These are phyloP conservation scores for Phengaris arion DNA, from an alignment of 2,888 invertebrate species.

Conservation along the genomic window DNA sequence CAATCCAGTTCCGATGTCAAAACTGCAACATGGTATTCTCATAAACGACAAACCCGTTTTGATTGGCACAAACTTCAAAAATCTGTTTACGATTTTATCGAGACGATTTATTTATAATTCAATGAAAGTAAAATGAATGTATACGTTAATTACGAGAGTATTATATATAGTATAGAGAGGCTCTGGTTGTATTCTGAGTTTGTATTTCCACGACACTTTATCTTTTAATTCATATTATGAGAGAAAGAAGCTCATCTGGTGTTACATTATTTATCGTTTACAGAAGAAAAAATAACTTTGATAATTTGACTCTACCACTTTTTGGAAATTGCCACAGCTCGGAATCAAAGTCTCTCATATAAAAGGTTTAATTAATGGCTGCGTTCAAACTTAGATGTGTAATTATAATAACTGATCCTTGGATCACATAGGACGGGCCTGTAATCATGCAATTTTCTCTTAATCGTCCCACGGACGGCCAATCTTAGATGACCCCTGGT, in stretches of 20 bases:
- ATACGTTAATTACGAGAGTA: too few species aligned
- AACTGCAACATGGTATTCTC: too few species aligned
- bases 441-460: conserved; percentile 76
- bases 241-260: background rate
- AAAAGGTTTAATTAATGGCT: conserved; percentile 56
- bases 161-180: too few species aligned
- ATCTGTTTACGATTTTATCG: too few species aligned
- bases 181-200: too few species aligned
- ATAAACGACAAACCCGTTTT: too few species aligned
- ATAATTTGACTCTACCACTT: conserved; percentile 12
- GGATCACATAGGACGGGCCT: conserved; percentile 61
- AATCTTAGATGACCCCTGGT: conserved; percentile 48
- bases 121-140: too few species aligned
- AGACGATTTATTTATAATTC: too few species aligned
- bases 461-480: conserved; percentile 66
- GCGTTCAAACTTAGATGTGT: conserved; percentile 66
- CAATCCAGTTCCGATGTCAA: too few species aligned
- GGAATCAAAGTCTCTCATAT: conserved; percentile 28
- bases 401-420: conserved; percentile 64
- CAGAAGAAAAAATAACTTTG: background rate
- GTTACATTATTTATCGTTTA: background rate
- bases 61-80: too few species aligned
- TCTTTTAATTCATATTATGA: too few species aligned
- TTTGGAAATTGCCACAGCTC: conserved; percentile 16
- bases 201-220: too few species aligned